Percentiles rank a stretch among this genome's conserved stretches.
Evolutionary conservation across 2,888 invertebrate species (phyloP).

Genomic region (Macrosoma leucophasiata): DNA sequence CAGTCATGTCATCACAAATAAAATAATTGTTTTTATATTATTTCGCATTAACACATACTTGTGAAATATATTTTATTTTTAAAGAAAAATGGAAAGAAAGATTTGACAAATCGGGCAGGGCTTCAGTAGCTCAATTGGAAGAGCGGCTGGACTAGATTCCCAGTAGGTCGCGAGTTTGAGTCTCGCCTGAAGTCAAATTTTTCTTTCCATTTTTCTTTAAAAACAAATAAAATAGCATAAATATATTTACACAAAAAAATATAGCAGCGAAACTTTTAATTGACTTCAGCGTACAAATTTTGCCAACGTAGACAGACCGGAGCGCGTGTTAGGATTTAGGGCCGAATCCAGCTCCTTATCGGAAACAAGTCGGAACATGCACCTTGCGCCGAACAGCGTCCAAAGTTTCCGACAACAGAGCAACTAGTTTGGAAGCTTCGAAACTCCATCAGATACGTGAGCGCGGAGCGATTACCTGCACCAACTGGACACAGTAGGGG

Average conservation of each 20-base stretch:
- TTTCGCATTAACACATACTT: too few species aligned
- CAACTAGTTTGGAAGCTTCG: conserved; percentile 70
- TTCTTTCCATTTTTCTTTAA: too few species aligned
- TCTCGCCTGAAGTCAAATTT: too few species aligned
- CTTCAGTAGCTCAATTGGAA: too few species aligned
- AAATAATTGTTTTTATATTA: too few species aligned
- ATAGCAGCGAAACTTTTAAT: conserved; percentile 44
- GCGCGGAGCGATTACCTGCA: conserved; percentile 57
- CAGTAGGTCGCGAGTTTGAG: too few species aligned
- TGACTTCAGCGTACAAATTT: conserved; percentile 42
- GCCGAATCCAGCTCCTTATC: conserved; percentile 59
- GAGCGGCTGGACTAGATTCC: too few species aligned
- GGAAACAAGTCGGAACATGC: conserved; percentile 54
- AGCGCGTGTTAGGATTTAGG: conserved; percentile 58
- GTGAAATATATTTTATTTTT: too few species aligned
- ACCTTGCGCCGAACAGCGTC: conserved; percentile 49
- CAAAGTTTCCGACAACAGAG: conserved; percentile 63
- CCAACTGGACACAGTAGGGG: conserved; percentile 27
- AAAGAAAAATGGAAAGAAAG: too few species aligned
- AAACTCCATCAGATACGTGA: conserved; percentile 72
- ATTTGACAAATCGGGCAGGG: too few species aligned
- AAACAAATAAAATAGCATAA: conserved; percentile 38
- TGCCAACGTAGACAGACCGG: conserved; percentile 33
- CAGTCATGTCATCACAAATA: conserved; percentile 48
- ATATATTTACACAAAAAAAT: conserved; percentile 19